Evolutionary conservation across 2,113 vertebrate species (phyloP).

Genomic region (Corythornis cristatus): DNA sequence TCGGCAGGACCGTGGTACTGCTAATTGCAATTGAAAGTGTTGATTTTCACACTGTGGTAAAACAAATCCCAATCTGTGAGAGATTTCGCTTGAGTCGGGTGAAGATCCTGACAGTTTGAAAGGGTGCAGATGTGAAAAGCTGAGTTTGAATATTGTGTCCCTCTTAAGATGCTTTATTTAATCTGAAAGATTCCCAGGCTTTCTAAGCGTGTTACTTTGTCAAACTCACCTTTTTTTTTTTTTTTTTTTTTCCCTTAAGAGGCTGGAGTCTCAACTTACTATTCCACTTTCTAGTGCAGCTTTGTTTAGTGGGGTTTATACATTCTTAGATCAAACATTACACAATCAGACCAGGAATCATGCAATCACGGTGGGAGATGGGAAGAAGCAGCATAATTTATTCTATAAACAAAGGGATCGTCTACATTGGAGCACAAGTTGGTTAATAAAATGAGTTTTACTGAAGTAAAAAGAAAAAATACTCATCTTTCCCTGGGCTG

Average conservation of each 20-base stretch:
- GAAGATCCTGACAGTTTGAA: background rate
- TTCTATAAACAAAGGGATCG: conserved; percentile 10
- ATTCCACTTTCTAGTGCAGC: background rate
- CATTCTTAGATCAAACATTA: conserved; percentile 8
- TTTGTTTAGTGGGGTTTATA: conserved; percentile 44
- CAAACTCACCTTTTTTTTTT: background rate
- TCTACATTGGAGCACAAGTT: background rate
- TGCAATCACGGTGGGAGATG: conserved; percentile 9
- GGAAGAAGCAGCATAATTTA: conserved; percentile 6
- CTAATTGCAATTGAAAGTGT: conserved; percentile 47
- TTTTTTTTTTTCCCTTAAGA: background rate
- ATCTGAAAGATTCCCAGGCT: conserved; percentile 1
- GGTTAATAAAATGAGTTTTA: conserved; percentile 22
- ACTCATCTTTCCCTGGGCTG: background rate
- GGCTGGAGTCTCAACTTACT: background rate
- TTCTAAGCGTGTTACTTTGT: background rate
- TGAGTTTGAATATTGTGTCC: background rate
- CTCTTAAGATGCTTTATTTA: conserved; percentile 7
- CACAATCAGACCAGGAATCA: background rate
- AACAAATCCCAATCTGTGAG: background rate
- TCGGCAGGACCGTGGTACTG: background rate
- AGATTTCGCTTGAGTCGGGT: background rate
- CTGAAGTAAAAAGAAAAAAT: conserved; percentile 12
- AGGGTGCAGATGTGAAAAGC: background rate
- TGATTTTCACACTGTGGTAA: conserved; percentile 1